Base-by-base conservation (phyloP, 2,797 vertebrate genomes). In the Oryzias dopingdopingensis region DNA sequence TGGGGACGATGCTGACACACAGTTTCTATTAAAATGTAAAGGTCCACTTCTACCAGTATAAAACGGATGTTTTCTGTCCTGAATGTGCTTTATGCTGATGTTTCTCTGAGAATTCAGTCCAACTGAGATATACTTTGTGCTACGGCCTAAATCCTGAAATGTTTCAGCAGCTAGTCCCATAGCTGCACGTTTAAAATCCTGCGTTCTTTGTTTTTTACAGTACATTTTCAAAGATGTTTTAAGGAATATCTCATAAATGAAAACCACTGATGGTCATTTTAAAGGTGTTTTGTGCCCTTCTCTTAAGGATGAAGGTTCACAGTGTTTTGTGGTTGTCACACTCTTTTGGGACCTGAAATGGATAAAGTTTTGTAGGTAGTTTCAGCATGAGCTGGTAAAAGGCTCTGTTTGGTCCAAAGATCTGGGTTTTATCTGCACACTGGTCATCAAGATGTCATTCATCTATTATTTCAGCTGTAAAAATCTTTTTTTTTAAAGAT, bases 361-460 rank as follows among this genome's bases (percentile, higher is more conserved):
- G 46, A 56, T 29, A 6, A 29, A 29, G 6, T 29, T 29, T 29
- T 6, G 26, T 57, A 71, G 72, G 59, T 73, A 79, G 73, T 70
- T 79, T 66, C 52, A 77, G 64, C 29, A 70, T 79, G 72, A 81
- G 82, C 83, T 68, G 52, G 56, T 77, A 32, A 65, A 70, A 80
- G 81, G 69, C 62, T 81, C 52, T 64, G 69, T 72, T 74, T 46
- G 16, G 3, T 71, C 56, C 74, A 14, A 74, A 77, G 37, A 84
- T 63, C 56, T 80, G 46, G 69, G 50, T 54, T 65, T 72, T 48
- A 54, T 61, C 74, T 67, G 76, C 77, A 87, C 80, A 77, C 83
- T 86, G 88, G 84, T 84, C 82, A 85, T 88, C 66, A 59, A 87
- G 82, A 87, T 61, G n/a, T 72, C 72, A 83, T 73, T 43, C 75